phyloP scores from a whole-genome alignment of 2,113 vertebrate species.

The Tauraco erythrolophus region DNA sequence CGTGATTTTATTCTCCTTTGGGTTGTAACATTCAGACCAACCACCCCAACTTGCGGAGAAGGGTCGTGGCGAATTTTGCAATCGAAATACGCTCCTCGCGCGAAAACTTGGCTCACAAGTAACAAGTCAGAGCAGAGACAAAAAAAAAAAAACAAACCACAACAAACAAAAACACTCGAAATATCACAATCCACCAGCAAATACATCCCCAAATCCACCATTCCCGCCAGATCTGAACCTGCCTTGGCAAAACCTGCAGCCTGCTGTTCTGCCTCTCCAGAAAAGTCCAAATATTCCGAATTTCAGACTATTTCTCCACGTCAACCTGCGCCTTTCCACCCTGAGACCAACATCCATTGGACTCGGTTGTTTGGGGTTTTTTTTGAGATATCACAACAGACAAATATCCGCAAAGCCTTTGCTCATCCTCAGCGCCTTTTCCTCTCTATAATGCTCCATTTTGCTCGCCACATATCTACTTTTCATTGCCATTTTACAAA shows the following conservation, averaged over 20 bases:
- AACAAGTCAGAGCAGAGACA: not conserved
- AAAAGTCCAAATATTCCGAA: not conserved
- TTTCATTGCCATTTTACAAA: rapidly evolving
- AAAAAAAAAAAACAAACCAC: not conserved
- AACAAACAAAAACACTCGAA: not conserved
- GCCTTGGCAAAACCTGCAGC: not conserved
- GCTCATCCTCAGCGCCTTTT: not conserved
- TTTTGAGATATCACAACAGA: rapidly evolving
- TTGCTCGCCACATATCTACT: not conserved
- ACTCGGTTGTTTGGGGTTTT: rapidly evolving
- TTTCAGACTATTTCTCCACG: not conserved
- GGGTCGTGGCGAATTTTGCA: not conserved
- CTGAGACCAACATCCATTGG: rapidly evolving
- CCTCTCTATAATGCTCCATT: rapidly evolving
- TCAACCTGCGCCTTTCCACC: not conserved
- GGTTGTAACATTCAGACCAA: not conserved
- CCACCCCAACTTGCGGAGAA: rapidly evolving
- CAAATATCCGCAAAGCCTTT: not conserved
- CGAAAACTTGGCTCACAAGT: not conserved
- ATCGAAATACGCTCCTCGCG: not conserved
- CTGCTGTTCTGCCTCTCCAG: not conserved
- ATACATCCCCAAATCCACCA: rapidly evolving
- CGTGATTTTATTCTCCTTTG: not conserved
- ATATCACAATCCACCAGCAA: not conserved
- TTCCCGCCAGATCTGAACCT: not conserved